phyloP scores from a whole-genome alignment of 2,113 vertebrate genomes.

The Chaetodon trifascialis region DNA sequence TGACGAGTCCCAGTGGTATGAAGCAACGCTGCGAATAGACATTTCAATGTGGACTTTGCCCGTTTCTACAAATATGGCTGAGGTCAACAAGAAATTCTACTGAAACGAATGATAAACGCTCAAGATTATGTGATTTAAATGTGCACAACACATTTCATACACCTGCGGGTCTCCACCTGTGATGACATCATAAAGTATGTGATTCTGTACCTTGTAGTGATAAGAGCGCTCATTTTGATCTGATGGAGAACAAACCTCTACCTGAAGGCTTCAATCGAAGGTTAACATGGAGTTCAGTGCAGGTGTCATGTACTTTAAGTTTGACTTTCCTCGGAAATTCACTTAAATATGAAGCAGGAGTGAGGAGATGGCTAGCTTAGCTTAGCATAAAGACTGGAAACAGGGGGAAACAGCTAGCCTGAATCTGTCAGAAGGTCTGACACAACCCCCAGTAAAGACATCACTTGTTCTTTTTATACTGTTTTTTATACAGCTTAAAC shows the following conservation, averaged over 20 bases:
- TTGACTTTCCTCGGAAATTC: not conserved
- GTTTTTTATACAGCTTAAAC: not conserved
- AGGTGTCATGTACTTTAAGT: not conserved
- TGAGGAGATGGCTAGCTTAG: not conserved
- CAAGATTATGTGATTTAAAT: slow-evolving; percentile 21
- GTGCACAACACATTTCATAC: not conserved
- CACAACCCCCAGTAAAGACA: not conserved
- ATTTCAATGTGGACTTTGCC: slow-evolving; percentile 23
- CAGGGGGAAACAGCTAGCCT: not conserved
- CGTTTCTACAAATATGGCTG: slow-evolving; percentile 38
- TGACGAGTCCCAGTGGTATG: not conserved
- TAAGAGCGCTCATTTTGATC: not conserved
- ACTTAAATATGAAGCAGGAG: not conserved
- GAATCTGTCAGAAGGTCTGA: not conserved
- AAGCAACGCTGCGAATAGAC: not conserved
- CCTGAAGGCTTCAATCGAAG: too few species aligned
- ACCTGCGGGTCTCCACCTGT: not conserved
- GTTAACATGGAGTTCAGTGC: too few species aligned
- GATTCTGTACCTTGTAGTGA: not conserved
- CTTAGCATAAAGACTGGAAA: not conserved
- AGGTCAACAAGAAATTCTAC: not conserved
- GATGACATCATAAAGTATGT: slow-evolving; percentile 16
- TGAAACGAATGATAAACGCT: slow-evolving; percentile 26
- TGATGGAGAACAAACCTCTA: slow-evolving; percentile 6
- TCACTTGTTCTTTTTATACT: not conserved